Conservation (phyloP, 2,888 invertebrate species). For the Orchestes rusci region DNA sequence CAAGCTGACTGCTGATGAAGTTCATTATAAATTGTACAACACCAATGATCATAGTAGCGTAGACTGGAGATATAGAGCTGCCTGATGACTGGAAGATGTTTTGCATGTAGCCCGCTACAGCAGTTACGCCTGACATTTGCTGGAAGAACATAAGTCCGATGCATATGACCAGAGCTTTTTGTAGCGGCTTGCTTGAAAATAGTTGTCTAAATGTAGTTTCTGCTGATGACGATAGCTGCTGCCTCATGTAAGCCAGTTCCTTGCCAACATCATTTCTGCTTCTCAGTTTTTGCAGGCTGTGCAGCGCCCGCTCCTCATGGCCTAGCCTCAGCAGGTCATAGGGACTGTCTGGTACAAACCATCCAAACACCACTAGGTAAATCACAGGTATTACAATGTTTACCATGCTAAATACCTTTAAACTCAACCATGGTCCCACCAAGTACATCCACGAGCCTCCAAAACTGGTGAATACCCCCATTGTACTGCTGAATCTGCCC, state of each 20-base stretch:
- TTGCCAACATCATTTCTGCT: conserved; percentile 17
- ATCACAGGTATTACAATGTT: no score
- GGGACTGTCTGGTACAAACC: conserved; percentile 33
- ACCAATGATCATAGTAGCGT: conserved; percentile 69
- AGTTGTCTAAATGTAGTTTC: no score
- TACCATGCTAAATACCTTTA: no score
- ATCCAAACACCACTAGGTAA: no score
- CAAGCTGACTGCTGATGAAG: conserved; percentile 63
- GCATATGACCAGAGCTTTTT: conserved; percentile 57
- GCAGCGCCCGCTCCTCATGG: conserved; percentile 52
- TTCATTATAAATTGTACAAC: conserved; percentile 63
- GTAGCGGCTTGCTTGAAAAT: conserved; percentile 16
- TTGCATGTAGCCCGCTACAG: conserved; percentile 68
- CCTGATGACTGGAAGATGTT: conserved; percentile 65
- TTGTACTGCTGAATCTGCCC: no score
- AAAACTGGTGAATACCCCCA: no score
- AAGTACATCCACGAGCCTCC: conserved; percentile 27
- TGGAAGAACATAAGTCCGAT: conserved; percentile 75
- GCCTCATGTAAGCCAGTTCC: conserved; percentile 3
- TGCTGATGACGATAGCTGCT: no score
- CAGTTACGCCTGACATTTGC: conserved; percentile 72
- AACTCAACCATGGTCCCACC: no score
- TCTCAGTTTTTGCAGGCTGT: conserved; percentile 38
- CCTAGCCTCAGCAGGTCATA: conserved; percentile 41
- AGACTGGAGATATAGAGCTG: conserved; percentile 50